Evolutionary conservation across 2,888 invertebrate genomes (phyloP).

Genomic region (Cactoblastis cactorum): DNA sequence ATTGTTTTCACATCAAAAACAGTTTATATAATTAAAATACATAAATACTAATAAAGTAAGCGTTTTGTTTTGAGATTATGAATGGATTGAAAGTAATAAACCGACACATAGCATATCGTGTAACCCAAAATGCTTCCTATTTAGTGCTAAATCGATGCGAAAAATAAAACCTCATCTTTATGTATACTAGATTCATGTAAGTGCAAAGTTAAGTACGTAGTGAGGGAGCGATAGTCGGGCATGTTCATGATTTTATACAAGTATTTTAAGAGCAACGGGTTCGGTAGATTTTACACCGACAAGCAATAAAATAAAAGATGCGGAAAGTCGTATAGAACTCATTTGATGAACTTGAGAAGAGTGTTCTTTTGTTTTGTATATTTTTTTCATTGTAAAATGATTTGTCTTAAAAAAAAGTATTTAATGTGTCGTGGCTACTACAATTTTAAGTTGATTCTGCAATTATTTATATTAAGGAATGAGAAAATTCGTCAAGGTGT

Average conservation of each 20-base stretch:
- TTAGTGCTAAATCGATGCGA: slow-evolving; percentile 44
- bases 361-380: neutral
- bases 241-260: slow-evolving; percentile 25
- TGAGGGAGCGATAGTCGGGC: slow-evolving; percentile 29
- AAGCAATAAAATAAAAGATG: neutral
- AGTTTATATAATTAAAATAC: neutral
- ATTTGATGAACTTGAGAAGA: neutral
- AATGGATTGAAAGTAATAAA: slow-evolving; percentile 9
- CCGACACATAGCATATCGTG: slow-evolving; percentile 28
- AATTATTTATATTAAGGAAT: slow-evolving; percentile 11
- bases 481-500: slow-evolving; percentile 21
- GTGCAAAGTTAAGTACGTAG: slow-evolving; percentile 41
- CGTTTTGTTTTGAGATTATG: neutral
- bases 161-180: slow-evolving; percentile 23
- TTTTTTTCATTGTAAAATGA: neutral
- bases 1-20: neutral
- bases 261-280: slow-evolving; percentile 16
- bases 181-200: slow-evolving; percentile 36
- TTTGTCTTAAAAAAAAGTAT: neutral
- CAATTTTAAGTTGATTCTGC: slow-evolving; percentile 6
- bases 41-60: too few relatives aligned
- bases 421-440: slow-evolving; percentile 24
- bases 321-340: neutral
- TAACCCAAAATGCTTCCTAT: slow-evolving; percentile 51
- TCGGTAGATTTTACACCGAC: neutral